Base-by-base conservation (phyloP, 2,113 vertebrate species). In the Sylvia atricapilla region DNA sequence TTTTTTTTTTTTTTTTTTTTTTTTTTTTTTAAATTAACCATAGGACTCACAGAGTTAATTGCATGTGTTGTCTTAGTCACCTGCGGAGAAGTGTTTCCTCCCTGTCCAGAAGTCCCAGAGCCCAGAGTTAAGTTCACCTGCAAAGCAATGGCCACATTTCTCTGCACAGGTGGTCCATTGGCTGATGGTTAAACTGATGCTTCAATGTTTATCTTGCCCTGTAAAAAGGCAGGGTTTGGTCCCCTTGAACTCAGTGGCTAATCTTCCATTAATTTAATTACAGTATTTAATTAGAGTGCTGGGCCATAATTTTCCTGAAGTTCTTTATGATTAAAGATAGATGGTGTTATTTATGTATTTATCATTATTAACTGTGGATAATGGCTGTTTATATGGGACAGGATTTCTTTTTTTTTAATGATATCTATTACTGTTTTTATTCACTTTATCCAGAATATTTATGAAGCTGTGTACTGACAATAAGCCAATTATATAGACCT, bases 221-320 rank as follows among this genome's bases (percentile, higher is more conserved):
- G 9, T 69, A 28, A 64, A 74, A 80, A 78, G 6, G 15, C 59
- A 70, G 49, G 28, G 28, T 60, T 39, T 63, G 39, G 12, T 83
- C n/a, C n/a, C 31, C 22, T 86, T 72, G 20, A 78, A 78, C 16
- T 68, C 60, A 22, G 2, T 56, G 70, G 14, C 43, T 90, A 59
- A 90, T 55, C 13, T 88, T 63, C 28, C 47, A 35, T 78, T 88
- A 68, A 79, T 90, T 94, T 76, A 66, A 56, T 92, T 78, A 46
- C 12, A 53, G 21, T 39, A 20, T 56, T 69, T 77, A 77, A 63
- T 77, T 90, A 56, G 1, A 7, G 28, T 25, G 25, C n/a, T 18
- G 23, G 24, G 68, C 68, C 49, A 43, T 52, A 30, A 24, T 72
- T 90, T 90, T 90, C 55, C 58, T 63, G 10, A 69, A 83, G 37